Evolutionary conservation across 2,113 vertebrate genomes (phyloP), one percentile per base, ranked within the genome.

Genomic region (Centropus bengalensis): DNA sequence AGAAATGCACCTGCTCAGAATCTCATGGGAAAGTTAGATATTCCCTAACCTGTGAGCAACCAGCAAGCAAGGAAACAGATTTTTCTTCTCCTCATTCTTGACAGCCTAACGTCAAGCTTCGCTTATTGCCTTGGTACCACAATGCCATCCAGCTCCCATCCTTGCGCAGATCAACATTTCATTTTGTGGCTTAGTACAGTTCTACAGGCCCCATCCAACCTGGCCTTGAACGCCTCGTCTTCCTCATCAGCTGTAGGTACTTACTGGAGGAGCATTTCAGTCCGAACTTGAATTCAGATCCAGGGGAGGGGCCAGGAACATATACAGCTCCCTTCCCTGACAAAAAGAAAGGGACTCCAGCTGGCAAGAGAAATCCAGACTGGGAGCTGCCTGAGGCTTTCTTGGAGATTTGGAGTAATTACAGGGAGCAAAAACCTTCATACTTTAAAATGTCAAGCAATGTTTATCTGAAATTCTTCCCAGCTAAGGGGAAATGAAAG

Each of bases 381-480:
- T 78, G 78, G 82, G 92, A 81, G 49, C 52, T 47, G 79, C 82
- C 82, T 79, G 13, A 58, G 85, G 89, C 90, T 66, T 51, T 92
- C 87, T 12, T 33, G 83, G 90, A 74, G 68, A 42, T 71, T 49
- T 73, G 81, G 66, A 70, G 89, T 82, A 75, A 55, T 92, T 73
- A 91, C 68, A 71, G 80, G 47, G 67, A 88, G 55, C 44, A 26
- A 30, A 62, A 82, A 89, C 23, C n/a, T 42, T 94, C 69, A 44
- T 59, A 21, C 59, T 92, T 91, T 54, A 70, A 95, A 96, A 93
- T 74, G 82, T 84, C 97, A 96, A 40, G 62, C 40, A 23, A 40
- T 8, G 40, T 89, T 92, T 88, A 60, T 56, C 6, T 28, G 92
- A 94, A 96, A 85, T 73, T 58, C 71, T 87, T 52, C 66, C 69